Base-by-base conservation (phyloP, 2,888 invertebrate species). In the Caenorhabditis sp. region DNA sequence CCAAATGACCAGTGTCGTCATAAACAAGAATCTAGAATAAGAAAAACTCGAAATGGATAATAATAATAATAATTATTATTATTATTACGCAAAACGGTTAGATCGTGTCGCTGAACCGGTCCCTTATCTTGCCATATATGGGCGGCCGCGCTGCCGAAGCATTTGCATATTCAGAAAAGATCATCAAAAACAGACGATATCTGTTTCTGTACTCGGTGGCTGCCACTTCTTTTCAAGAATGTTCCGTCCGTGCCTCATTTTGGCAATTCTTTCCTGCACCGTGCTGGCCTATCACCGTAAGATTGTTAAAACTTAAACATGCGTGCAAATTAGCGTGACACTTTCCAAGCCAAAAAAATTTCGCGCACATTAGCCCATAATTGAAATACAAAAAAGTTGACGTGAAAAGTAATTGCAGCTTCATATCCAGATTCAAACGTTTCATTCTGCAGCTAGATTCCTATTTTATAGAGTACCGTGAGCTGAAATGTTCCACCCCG, bases 401-500 rank as follows among this genome's bases (percentile, higher is more conserved):
- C n/a, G n/a, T n/a, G n/a, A n/a, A n/a, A n/a, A n/a, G n/a, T n/a
- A n/a, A n/a, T n/a, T n/a, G n/a, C n/a, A n/a, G n/a, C n/a, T n/a
- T n/a, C n/a, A n/a, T n/a, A n/a, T n/a, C n/a, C n/a, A n/a, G n/a
- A n/a, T n/a, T n/a, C n/a, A n/a, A n/a, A n/a, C n/a, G n/a, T n/a
- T n/a, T n/a, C n/a, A n/a, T n/a, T n/a, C n/a, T n/a, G n/a, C n/a
- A n/a, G n/a, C n/a, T n/a, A n/a, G n/a, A n/a, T n/a, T n/a, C n/a
- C n/a, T n/a, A n/a, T n/a, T 11, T 68, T 81, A 15, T 39, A 87
- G 87, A 87, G 74, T 87, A 82, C 76, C 86, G 87, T 30, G 85
- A 86, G 58, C 71, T 87, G 13, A 85, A 86, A 68, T 87, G 87
- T 56, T 77, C 81, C 27, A 87, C 87, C n/a, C 86, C 87, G n/a